phyloP scores from a whole-genome alignment of 2,888 invertebrate genomes.

The Temnothorax unifasciatus region DNA sequence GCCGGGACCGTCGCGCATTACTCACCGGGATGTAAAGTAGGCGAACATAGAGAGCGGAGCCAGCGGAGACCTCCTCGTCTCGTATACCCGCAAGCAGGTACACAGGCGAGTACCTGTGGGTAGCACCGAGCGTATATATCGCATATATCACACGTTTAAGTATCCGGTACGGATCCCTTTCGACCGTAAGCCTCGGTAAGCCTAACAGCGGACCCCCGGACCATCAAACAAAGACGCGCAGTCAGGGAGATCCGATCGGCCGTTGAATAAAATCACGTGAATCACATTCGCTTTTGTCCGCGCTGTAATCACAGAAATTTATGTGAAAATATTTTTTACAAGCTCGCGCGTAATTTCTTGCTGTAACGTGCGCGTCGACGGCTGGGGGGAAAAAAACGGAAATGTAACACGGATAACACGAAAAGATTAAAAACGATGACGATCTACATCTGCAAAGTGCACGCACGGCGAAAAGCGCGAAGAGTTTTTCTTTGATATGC shows the following conservation, averaged over 20 bases:
- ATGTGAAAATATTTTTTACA: slow-evolving; percentile 64
- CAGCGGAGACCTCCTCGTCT: slow-evolving; percentile 43
- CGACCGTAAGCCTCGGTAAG: slow-evolving; percentile 60
- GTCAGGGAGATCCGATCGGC: slow-evolving; percentile 28
- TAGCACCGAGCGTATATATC: slow-evolving; percentile 72
- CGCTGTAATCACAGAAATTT: slow-evolving; percentile 60
- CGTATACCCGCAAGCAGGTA: slow-evolving; percentile 68
- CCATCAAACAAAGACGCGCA: slow-evolving; percentile 63
- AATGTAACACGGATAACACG: neutral
- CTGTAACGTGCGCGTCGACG: neutral
- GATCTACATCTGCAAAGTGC: neutral
- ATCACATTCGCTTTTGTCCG: slow-evolving; percentile 42
- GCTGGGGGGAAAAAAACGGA: neutral
- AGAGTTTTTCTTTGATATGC: neutral
- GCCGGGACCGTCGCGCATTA: slow-evolving; percentile 70
- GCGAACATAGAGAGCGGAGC: slow-evolving; percentile 69
- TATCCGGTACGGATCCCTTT: slow-evolving; percentile 65
- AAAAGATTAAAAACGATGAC: slow-evolving; percentile 13
- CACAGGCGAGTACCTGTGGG: slow-evolving; percentile 73
- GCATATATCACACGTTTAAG: slow-evolving; percentile 77
- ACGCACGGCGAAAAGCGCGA: neutral
- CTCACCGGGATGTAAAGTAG: slow-evolving; percentile 75
- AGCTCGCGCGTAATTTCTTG: slow-evolving; percentile 55
- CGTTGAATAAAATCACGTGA: slow-evolving; percentile 44
- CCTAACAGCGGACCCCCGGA: slow-evolving; percentile 53